Base-by-base conservation (phyloP, 2,113 vertebrate species). In the Mustelus asterias region DNA sequence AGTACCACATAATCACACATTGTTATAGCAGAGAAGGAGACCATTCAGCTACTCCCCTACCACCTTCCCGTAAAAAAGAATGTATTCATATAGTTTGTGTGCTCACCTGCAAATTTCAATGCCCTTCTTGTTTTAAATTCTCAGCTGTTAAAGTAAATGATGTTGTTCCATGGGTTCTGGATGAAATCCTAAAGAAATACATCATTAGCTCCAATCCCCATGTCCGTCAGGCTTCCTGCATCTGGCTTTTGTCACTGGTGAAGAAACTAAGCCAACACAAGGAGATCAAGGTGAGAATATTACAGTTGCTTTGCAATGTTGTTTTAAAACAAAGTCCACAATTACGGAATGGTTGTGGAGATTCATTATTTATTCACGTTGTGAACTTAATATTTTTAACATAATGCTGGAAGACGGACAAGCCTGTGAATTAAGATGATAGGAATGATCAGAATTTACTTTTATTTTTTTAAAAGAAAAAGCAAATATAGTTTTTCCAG, bases 191-290 rank as follows among this genome's bases (percentile, higher is more conserved):
- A 97, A 97, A 97, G 96, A 99, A 98, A 96, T 98, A 99, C 86
- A 98, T 99, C 72, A 92, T 97, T 96, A 99, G 98, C 96, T 98
- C 98, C 92, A 99, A 99, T 96, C 99, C 99, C 41, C 99, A 99
- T 0, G 96, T 99, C 96, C 98, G 99, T 14, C 99, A 99, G 96
- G 99, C 99, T 11, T 97, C 99, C 96, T 99, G 99, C 97, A 98
- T 99, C 96, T 99, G 99, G 99, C 98, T 99, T 96, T 98, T 99
- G 0, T 99, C 99, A 0, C 97, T 99, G 96, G 99, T 99, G 96
- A 99, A 99, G 97, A 99, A 99, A 96, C 98, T 99, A 54, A 98
- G 97, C 96, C 97, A 98, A 4, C 99, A 99, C 96, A 98, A 98
- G 97, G 98, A 99, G 97, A 99, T 99, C 97, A 99, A 97, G 98